Base-by-base conservation (phyloP, 2,888 invertebrate species). In the Sesia apiformis region DNA sequence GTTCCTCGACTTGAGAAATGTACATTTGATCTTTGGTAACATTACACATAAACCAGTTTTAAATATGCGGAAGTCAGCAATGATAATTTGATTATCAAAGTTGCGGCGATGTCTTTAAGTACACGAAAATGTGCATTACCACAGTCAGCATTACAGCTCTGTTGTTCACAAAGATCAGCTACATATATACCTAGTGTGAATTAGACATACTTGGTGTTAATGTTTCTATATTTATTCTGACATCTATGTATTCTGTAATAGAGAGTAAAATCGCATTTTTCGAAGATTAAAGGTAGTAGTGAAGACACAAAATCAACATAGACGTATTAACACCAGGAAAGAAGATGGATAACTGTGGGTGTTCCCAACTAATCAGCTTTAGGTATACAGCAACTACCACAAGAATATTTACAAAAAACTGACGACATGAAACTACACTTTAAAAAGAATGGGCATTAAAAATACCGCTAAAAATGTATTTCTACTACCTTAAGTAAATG, bases 111-210 rank as follows among this genome's bases (percentile, higher is more conserved):
- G 71, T 81, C 77, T 82, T 84, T 82, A 83, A 78, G 75, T 72
- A 84, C 74, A 81, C 74, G 73, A 77, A 84, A 83, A 82, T 81
- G 81, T 79, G 81, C 86, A 86, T 86, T 84, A 84, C 81, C 83
- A 77, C 70, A 67, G 75, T 66, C 80, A 85, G 85, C 78, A 84
- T 84, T 76, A 72, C 78, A 78, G 81, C 67, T 73, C 80, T 84
- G 76, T 79, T 78, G 84, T 88, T 88, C 87, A 84, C 87, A 69
- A 84, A 84, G 75, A 78, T 82, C 78, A 83, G 87, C 84, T 88
- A 86, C 86, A 84, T 71, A 81, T 77, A 72, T 23, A 23, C 23
- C 23, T 76, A 72, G 86, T 87, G 86, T 85, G 79, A 87, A 87
- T 87, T 87, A 81, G 78, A 69, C 69, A 8, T 46, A 43, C 43